Evolutionary conservation across 2,113 vertebrate genomes (phyloP), one percentile per base, ranked within the genome.

Genomic region (Oplegnathus fasciatus): DNA sequence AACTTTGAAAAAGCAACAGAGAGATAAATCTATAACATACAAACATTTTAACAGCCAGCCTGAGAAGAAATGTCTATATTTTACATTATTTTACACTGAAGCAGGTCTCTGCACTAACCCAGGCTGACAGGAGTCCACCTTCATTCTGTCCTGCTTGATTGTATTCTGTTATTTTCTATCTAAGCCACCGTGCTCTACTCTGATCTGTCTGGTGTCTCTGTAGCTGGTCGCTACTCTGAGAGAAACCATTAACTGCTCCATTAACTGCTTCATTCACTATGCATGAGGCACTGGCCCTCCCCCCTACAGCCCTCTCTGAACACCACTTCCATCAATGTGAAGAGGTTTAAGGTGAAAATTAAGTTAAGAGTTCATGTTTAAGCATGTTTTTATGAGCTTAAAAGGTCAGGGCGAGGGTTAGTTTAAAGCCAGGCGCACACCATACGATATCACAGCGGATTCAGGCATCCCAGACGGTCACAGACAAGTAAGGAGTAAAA

Each of bases 231-330:
- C 40, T 80, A 30, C 67, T 78, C 66, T 28, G 79, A 69, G 64
- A 67, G 70, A 85, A 83, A 54, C 79, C 76, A 83, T 86, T 76
- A 78, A 60, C 61, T 28, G n/a, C 78, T 75, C 66, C 85, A 75
- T 79, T 67, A 44, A 69, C 40, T 18, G 55, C 77, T 74, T 75
- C 74, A 88, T 86, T 67, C 80, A 72, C 14, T 88, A 84, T 84
- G 74, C 78, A 86, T 88, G 77, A 84, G 58, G n/a, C 2, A 0
- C 0, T 17, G 13, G 22, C 74, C 34, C 52, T 18, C 73, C 46
- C 69, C 18, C 24, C 44, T 11, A 28, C 20, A 69, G 42, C 26
- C n/a, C n/a, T 50, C 57, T 37, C 46, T 24, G 24, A 30, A 75
- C 62, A 18, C 44, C 15, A 30, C 13, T 0, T 42, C 44, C 68